Base-by-base conservation (phyloP, 2,797 vertebrate genomes). In the Argya squamiceps region DNA sequence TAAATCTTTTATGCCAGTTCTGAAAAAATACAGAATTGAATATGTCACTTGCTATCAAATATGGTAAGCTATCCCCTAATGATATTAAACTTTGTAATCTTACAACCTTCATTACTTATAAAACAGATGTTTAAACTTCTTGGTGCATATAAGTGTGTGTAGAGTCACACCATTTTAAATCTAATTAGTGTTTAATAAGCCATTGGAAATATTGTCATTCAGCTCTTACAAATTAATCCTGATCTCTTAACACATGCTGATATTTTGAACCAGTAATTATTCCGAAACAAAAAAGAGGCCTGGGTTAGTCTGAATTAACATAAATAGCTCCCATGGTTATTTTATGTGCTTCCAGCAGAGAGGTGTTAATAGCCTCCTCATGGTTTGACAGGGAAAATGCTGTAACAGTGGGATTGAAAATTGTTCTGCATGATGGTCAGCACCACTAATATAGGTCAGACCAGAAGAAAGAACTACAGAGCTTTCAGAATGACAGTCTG, bases 101-200 rank as follows among this genome's bases (percentile, higher is more conserved):
- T 74, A 47, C 24, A 91, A 81, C 74, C 44, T 82, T 21, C 9
- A 6, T 91, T 96, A 91, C 15, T 69, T 90, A 67, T 36, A 88
- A 96, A 96, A 87, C 80, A 97, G 88, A 94, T 93, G 88, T 90
- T 97, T 95, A 80, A 94, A 91, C 46, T 89, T 96, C 67, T 62
- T 85, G 62, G 92, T 88, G 52, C 64, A 74, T 86, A 56, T 29
- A 93, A 95, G 58, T 92, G 44, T 78, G 78, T 94, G 96, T 83
- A 96, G 59, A 97, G 75, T 96, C 95, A 96, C 91, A 95, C 30
- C 24, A 4, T 92, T 97, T 94, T 79, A 97, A 97, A 98, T 97
- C 84, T 97, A 97, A 97, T 97, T 97, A 97, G 86, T 90, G 77
- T 88, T 97, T 97, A 98, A 98, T 97, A 97, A 97, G 60, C 53